Evolutionary conservation across 2,888 invertebrate genomes (phyloP), one percentile per base, ranked within the genome.

Genomic region (Drosophila subquinaria): DNA sequence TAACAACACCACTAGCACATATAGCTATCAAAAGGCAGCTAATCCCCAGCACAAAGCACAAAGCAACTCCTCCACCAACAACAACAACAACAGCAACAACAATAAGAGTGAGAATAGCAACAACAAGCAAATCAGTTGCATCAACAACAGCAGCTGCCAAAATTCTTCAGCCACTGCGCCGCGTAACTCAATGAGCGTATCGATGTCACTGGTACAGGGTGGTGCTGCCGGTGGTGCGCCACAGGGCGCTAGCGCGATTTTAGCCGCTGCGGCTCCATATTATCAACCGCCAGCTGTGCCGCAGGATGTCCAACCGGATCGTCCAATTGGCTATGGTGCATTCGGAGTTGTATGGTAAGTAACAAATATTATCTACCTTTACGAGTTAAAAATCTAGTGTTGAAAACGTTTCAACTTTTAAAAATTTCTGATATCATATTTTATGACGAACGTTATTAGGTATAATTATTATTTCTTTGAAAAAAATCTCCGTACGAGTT

Each of bases 321-420:
- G 98, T 93, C 99, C 99, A 91, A 99, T 99, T 93, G 99, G 99
- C 87, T 99, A 99, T 93, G 99, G 99, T 92, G 99, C 99, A 92
- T 99, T 99, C 94, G 99, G 99, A 92, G 99, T 99, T 92, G 99
- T 99, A 92, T 99, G 99, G 99, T 99, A 93, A 97, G 98, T 64
- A 2, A 10, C 27, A 27, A 13, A 15, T 15, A n/a, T n/a, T 56
- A 13, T 45, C 9, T 36, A 13, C 5, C 27, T 23, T 4, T 23
- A 27, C 1, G 27, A 23, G 23, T 0, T 23, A 23, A 23, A 23
- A 23, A 4, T 23, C 5, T 23, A 23, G 23, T 23, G 23, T 4
- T 0, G 23, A 23, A 23, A 23, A 23, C 5, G 4, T 23, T 23
- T 23, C 23, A 2, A 23, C 23, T 17, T 17, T 17, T 17, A 23